Evolutionary conservation across 2,113 vertebrate species (phyloP), one percentile per base, ranked within the genome.

Genomic region (Brachypteracias leptosomus): DNA sequence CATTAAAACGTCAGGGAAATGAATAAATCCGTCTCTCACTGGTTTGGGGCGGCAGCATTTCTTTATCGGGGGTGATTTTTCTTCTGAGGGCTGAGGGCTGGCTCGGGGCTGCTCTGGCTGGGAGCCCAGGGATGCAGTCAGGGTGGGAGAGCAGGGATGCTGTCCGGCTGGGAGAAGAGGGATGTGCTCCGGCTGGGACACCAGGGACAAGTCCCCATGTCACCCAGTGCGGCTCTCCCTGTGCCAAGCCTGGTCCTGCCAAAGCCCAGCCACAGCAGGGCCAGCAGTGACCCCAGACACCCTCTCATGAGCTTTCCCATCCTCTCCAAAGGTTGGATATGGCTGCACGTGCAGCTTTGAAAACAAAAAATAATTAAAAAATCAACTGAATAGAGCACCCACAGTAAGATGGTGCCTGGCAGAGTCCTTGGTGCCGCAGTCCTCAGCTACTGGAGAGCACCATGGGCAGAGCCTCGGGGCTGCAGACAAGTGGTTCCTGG

Each of bases 1-100:
- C 97, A 97, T 98, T 98, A 98, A 98, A 98, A 97, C 85, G 97
- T 98, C 98, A 98, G 97, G 83, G 93, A 96, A 97, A 97, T 98
- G 97, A 98, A 98, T 97, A 97, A 93, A 93, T 93, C 96, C 89
- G 44, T 96, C 90, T 91, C 91, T 91, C 52, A 61, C 71, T 44
- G 57, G 76, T 92, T 94, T 42, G 83, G 89, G 90, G 89, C 12
- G 14, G 83, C 26, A 4, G 93, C 62, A 67, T 91, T 88, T 95
- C 95, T 98, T 95, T 96, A 96, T 91, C 90, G 28, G 80, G 93
- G 93, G 80, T 47, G 90, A 94, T 97, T 98, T 97, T 95, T 94
- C 92, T 97, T 96, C 85, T 44, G 12, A 3, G 22, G 87, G 73
- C 88, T 76, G 66, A 77, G 84, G 46, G 63, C 76, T 84, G 85